phyloP scores from a whole-genome alignment of 2,797 vertebrate genomes.

The Eleutherodactylus coqui region DNA sequence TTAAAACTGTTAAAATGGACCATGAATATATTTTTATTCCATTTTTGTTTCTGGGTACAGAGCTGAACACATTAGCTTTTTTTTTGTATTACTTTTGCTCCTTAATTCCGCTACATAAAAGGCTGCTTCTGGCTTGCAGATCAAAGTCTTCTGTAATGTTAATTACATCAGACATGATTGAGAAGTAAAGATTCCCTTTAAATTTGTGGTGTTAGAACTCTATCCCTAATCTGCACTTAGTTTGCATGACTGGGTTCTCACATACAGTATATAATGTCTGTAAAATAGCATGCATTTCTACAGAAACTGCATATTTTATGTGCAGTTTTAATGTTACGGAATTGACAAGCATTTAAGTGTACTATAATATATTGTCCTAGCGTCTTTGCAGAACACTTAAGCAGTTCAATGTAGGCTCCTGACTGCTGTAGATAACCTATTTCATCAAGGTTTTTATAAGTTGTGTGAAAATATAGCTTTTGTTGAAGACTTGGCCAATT shows the following conservation, averaged over 20 bases:
- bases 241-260: slow-evolving; percentile 82
- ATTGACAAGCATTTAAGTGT: slow-evolving; percentile 7
- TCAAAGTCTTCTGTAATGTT: slow-evolving; percentile 76
- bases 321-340: neutral
- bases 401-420: neutral
- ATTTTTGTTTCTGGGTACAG: slow-evolving; percentile 71
- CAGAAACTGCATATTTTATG: neutral
- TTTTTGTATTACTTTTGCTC: slow-evolving; percentile 75
- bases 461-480: neutral
- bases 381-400: slow-evolving; percentile 18
- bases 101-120: slow-evolving; percentile 76
- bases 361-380: neutral
- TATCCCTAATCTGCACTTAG: slow-evolving; percentile 74
- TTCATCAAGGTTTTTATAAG: slow-evolving; percentile 9
- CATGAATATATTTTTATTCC: slow-evolving; percentile 76
- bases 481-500: neutral
- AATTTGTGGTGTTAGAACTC: slow-evolving; percentile 71
- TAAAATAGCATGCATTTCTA: slow-evolving; percentile 76
- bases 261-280: slow-evolving; percentile 75
- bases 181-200: slow-evolving; percentile 69
- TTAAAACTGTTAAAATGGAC: slow-evolving; percentile 81
- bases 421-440: slow-evolving; percentile 5
- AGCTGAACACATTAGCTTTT: slow-evolving; percentile 74
- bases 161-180: slow-evolving; percentile 71
- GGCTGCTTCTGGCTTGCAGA: slow-evolving; percentile 73